These are phyloP conservation scores for Puffinus mauretanicus DNA, from an alignment of 2,113 vertebrate species.

Conservation along the genomic window DNA sequence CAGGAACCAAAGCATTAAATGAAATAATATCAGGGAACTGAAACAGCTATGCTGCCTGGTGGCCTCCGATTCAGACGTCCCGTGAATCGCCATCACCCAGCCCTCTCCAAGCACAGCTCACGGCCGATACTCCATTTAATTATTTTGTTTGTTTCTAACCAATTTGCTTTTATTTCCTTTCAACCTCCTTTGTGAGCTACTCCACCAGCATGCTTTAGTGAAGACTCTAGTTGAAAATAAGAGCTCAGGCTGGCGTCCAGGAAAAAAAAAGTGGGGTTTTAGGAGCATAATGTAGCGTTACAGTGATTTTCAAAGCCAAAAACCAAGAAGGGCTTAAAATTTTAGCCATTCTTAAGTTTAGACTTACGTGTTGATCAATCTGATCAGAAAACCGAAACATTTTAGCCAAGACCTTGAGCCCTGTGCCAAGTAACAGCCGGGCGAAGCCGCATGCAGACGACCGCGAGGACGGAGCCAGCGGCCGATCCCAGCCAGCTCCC, in stretches of 20 bases:
- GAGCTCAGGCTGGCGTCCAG: neutral
- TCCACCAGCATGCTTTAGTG: neutral
- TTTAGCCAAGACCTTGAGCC: neutral
- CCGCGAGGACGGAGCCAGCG: neutral
- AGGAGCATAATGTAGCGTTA: neutral
- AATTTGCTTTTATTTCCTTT: neutral
- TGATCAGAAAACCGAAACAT: neutral
- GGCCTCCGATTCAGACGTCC: rapidly evolving
- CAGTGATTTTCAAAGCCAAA: neutral
- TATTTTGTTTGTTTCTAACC: neutral
- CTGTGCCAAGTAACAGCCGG: neutral
- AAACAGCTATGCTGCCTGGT: neutral
- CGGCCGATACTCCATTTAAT: neutral
- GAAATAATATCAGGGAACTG: neutral
- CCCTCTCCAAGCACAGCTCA: neutral
- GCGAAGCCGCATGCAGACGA: neutral
- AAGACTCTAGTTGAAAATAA: neutral
- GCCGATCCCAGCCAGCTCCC: neutral
- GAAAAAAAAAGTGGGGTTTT: neutral
- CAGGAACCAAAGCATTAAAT: neutral
- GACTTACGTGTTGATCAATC: neutral
- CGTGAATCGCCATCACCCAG: neutral
- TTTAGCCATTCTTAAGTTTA: neutral
- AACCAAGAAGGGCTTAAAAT: neutral
- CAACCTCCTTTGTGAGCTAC: neutral